These are phyloP conservation scores for Cremastinae sp. DNA, from an alignment of 2,888 invertebrate species.

Conservation along the genomic window DNA sequence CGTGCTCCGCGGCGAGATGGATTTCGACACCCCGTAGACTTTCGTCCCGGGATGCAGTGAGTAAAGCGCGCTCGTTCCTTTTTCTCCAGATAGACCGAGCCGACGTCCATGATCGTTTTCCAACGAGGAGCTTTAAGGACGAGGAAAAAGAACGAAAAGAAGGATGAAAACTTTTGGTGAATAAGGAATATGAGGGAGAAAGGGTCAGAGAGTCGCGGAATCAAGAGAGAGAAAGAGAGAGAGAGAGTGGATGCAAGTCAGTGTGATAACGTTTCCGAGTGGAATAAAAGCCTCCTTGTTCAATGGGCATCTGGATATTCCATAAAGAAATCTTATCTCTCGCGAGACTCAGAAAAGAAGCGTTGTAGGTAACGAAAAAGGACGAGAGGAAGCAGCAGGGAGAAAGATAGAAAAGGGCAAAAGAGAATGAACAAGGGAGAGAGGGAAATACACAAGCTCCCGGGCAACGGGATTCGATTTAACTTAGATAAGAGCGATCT, in stretches of 20 bases:
- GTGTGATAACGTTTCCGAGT: slow-evolving; percentile 56
- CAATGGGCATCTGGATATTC: slow-evolving; percentile 61
- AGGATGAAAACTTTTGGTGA: slow-evolving; percentile 30
- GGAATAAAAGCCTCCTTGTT: slow-evolving; percentile 59
- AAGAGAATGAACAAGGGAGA: not conserved
- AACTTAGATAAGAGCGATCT: slow-evolving; percentile 58
- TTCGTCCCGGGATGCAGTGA: slow-evolving; percentile 29
- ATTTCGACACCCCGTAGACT: not conserved
- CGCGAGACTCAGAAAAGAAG: slow-evolving; percentile 42
- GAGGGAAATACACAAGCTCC: slow-evolving; percentile 28
- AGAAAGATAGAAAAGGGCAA: slow-evolving; percentile 22
- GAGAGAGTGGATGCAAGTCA: slow-evolving; percentile 40
- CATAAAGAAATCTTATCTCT: slow-evolving; percentile 60
- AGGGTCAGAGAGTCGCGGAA: not conserved
- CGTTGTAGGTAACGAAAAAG: slow-evolving; percentile 25
- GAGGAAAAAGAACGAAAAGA: slow-evolving; percentile 30
- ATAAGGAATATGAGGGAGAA: not conserved
- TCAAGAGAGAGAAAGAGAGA: slow-evolving; percentile 8
- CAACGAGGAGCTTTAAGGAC: slow-evolving; percentile 46
- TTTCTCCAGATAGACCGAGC: slow-evolving; percentile 32
- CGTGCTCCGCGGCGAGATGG: no score
- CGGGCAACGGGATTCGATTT: slow-evolving; percentile 58
- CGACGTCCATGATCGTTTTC: slow-evolving; percentile 51
- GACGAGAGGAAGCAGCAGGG: not conserved
- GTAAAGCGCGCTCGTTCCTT: slow-evolving; percentile 27